Conservation (phyloP, 2,888 invertebrate genomes). For the Epinotia ramella region DNA sequence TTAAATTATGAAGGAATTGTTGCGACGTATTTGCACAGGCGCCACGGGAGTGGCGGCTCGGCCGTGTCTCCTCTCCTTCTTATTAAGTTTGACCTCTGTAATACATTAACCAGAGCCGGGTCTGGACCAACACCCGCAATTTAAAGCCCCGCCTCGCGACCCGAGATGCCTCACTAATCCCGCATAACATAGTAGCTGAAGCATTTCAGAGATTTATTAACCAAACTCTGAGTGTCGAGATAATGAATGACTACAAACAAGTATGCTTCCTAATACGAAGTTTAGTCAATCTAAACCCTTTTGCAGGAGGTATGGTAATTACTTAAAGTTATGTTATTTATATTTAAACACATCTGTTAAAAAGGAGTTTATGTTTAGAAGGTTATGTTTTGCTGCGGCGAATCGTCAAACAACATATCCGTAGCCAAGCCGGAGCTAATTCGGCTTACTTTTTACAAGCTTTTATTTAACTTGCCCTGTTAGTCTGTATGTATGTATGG, state of each 20-base stretch:
- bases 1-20: constrained; percentile 60
- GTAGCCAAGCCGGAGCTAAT: no score
- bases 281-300: constrained; percentile 15
- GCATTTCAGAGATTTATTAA: constrained; percentile 64
- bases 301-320: not conserved
- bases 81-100: constrained; percentile 67
- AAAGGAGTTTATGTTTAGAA: no score
- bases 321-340: not conserved
- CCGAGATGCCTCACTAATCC: constrained; percentile 60
- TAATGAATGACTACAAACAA: constrained; percentile 56
- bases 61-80: constrained; percentile 51
- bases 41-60: constrained; percentile 47
- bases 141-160: constrained; percentile 57
- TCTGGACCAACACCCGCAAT: constrained; percentile 62
- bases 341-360: not conserved
- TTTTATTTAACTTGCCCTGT: no score
- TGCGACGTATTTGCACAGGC: constrained; percentile 48
- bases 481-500: no score
- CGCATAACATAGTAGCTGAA: constrained; percentile 64
- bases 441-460: no score
- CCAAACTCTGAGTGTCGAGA: constrained; percentile 54
- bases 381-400: no score
- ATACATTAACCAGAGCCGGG: constrained; percentile 61
- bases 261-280: constrained; percentile 10
- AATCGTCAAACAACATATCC: no score